Conservation (phyloP, 2,888 invertebrate genomes). For the Lamproptera curius region DNA sequence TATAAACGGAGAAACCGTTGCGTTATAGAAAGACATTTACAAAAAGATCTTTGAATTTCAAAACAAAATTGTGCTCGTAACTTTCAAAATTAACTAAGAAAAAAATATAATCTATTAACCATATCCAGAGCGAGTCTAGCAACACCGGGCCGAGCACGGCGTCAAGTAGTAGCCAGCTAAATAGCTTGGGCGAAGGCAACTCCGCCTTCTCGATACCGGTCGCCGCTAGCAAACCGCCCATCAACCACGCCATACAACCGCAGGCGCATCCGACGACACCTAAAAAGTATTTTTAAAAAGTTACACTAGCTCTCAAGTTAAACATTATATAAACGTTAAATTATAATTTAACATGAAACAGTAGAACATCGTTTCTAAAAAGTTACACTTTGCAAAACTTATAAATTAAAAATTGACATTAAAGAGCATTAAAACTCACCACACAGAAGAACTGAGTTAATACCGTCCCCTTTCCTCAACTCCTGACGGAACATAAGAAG, state of each 20-base stretch:
- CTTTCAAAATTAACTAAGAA: no score
- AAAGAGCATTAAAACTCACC: constrained; percentile 78
- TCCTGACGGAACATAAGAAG: constrained; percentile 91
- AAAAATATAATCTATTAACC: constrained; percentile 77
- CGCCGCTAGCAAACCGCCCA: constrained; percentile 92
- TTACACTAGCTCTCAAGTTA: no score
- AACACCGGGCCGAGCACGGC: constrained; percentile 94
- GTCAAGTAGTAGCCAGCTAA: constrained; percentile 85
- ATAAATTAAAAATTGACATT: no score
- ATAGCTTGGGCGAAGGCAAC: constrained; percentile 89
- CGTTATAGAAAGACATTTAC: no score
- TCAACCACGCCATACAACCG: constrained; percentile 91
- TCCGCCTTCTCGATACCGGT: constrained; percentile 90
- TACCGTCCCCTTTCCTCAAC: constrained; percentile 94
- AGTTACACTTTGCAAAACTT: no score
- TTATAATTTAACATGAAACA: no score
- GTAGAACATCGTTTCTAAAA: no score
- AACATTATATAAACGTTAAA: no score
- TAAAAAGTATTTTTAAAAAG: no score
- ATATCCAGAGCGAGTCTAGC: constrained; percentile 94
- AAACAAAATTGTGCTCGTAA: no score
- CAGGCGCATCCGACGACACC: constrained; percentile 97
- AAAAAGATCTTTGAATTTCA: no score
- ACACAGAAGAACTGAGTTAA: constrained; percentile 97
- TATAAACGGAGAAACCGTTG: no score